phyloP scores from a whole-genome alignment of 2,113 vertebrate genomes.

The Actenoides hombroni region DNA sequence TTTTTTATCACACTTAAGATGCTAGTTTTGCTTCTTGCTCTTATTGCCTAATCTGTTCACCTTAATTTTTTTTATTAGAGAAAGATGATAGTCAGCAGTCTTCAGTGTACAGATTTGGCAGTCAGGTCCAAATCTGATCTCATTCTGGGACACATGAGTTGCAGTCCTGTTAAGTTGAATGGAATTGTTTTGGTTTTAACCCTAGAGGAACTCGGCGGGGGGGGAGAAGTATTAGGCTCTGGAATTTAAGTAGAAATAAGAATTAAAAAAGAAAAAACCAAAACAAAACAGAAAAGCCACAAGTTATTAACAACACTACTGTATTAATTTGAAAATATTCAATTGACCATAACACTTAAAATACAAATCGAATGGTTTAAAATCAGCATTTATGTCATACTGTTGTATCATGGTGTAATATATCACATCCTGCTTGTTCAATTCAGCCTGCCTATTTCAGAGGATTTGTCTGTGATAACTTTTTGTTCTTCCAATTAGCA shows the following conservation, averaged over 20 bases:
- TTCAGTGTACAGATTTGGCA: background rate
- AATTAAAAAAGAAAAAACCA: background rate
- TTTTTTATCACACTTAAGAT: background rate
- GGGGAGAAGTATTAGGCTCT: fast-evolving
- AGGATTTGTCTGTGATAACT: background rate
- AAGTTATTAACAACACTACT: fast-evolving
- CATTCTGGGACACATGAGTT: background rate
- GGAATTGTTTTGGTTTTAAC: background rate
- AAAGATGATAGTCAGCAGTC: background rate
- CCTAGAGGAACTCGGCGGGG: background rate
- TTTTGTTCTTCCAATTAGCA: background rate
- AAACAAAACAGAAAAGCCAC: background rate
- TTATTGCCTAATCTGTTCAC: background rate
- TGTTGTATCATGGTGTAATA: background rate
- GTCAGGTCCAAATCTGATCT: background rate
- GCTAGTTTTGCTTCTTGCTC: background rate
- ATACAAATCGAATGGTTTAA: background rate
- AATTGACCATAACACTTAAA: background rate
- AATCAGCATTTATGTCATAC: background rate
- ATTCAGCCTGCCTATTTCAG: background rate
- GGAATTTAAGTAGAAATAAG: background rate
- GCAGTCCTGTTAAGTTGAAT: background rate
- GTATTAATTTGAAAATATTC: background rate
- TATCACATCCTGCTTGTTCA: background rate
- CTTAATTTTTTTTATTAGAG: background rate